Conservation (phyloP, 2,797 vertebrate species). For the Neostethus bicornis region DNA sequence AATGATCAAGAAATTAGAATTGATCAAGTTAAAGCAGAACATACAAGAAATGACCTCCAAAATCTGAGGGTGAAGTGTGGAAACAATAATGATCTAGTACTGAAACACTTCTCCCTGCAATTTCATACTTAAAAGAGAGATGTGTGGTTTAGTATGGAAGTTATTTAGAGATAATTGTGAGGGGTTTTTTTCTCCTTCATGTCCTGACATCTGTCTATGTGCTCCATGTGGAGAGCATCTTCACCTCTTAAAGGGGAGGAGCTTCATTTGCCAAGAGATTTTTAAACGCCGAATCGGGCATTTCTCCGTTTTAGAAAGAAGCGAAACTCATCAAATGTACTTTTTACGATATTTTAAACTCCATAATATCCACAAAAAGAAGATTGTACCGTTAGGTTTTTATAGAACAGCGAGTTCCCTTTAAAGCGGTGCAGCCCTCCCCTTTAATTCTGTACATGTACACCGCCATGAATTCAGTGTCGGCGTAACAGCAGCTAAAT, state of each 20-base stretch:
- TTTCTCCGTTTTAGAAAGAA: rapidly evolving
- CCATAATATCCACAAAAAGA: rapidly evolving
- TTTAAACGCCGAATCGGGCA: rapidly evolving
- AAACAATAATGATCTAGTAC: too few species aligned
- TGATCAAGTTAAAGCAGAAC: too few species aligned
- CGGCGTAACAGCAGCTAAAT: constrained; percentile 65
- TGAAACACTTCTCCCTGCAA: too few species aligned
- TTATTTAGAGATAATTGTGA: too few species aligned
- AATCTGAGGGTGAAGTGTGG: too few species aligned
- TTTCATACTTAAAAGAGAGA: too few species aligned
- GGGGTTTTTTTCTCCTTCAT: background rate
- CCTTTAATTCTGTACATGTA: constrained; percentile 62
- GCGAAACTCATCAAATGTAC: rapidly evolving
- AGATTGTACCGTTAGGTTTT: rapidly evolving
- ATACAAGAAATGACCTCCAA: too few species aligned
- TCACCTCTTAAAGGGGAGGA: constrained; percentile 68
- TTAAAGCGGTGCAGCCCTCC: constrained; percentile 19
- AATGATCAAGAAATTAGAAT: too few species aligned
- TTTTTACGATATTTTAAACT: background rate
- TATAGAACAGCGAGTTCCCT: constrained; percentile 7
- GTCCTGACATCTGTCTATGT: background rate
- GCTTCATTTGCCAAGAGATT: background rate
- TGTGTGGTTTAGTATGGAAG: too few species aligned
- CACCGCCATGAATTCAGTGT: constrained; percentile 57
- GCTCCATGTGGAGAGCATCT: constrained; percentile 23